Evolutionary conservation across 92 coral and sea anemone species (phyloP).

Genomic region (Zoanthus solanderi): DNA sequence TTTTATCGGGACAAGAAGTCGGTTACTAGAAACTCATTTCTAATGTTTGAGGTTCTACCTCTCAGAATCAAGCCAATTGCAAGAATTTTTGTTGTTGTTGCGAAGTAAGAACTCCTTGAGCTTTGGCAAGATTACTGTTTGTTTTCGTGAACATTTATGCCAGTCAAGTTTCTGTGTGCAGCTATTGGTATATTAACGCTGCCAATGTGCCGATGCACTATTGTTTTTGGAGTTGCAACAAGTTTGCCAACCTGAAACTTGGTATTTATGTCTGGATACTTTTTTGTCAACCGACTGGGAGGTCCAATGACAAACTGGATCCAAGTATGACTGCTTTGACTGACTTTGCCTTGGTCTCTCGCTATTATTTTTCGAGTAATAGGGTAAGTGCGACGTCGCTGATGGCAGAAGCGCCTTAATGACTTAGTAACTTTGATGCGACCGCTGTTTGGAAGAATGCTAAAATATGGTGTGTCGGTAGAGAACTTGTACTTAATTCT

Average conservation of each 20-base stretch:
- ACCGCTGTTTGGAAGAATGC: constrained; percentile 84
- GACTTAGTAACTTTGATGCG: constrained; percentile 76
- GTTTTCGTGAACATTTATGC: constrained; percentile 19
- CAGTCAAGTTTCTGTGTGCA: constrained; percentile 12
- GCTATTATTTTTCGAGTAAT: constrained; percentile 64
- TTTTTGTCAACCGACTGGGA: constrained; percentile 74
- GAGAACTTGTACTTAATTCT: constrained; percentile 79
- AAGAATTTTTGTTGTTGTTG: background rate
- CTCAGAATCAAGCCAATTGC: background rate
- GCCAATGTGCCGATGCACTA: constrained; percentile 13
- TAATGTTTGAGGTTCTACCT: background rate
- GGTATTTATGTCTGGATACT: constrained; percentile 37
- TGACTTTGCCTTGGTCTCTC: constrained; percentile 72
- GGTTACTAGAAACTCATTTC: background rate
- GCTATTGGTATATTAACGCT: background rate
- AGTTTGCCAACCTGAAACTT: background rate
- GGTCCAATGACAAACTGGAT: constrained; percentile 81
- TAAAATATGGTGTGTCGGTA: constrained; percentile 78
- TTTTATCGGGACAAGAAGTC: background rate
- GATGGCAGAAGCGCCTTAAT: constrained; percentile 71
- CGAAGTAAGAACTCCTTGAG: background rate
- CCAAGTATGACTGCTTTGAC: constrained; percentile 70
- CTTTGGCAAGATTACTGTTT: constrained; percentile 5
- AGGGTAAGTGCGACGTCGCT: constrained; percentile 50
- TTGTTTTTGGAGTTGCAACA: constrained; percentile 13